phyloP scores from a whole-genome alignment of 2,888 invertebrate species.

The Zygothrica quintamaculata region DNA sequence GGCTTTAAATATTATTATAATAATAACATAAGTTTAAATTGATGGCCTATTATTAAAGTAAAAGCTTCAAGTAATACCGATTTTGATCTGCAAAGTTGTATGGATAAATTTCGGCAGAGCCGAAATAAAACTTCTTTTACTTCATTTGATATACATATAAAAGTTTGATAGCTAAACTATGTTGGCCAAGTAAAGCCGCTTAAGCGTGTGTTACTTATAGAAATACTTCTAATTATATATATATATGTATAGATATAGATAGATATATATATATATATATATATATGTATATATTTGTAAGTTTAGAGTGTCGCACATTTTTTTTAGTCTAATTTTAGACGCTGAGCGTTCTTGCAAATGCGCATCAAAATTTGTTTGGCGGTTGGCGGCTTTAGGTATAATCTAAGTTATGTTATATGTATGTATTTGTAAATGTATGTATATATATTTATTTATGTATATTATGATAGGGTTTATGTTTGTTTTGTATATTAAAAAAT shows the following conservation, averaged over 20 bases:
- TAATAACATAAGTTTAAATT: background rate
- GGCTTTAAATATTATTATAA: background rate
- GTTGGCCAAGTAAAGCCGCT: conserved; percentile 47
- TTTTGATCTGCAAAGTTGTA: conserved; percentile 28
- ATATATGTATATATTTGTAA: conserved; percentile 26
- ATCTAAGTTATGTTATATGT: conserved; percentile 44
- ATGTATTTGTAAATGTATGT: conserved; percentile 52
- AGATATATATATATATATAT: conserved; percentile 32
- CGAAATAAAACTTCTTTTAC: conserved; percentile 30
- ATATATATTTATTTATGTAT: conserved; percentile 36
- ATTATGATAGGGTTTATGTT: conserved; percentile 26
- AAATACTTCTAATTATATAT: conserved; percentile 44
- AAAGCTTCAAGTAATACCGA: background rate
- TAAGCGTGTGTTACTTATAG: conserved; percentile 61
- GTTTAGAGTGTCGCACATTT: conserved; percentile 43
- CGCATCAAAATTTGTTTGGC: conserved; percentile 76
- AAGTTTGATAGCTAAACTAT: conserved; percentile 69
- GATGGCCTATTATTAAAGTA: background rate
- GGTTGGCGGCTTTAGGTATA: conserved; percentile 61
- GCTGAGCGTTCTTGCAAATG: conserved; percentile 77
- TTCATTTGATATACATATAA: conserved; percentile 50
- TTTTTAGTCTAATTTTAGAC: conserved; percentile 64
- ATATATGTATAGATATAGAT: too few relatives aligned
- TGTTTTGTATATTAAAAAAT: conserved; percentile 47
- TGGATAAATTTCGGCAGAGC: conserved; percentile 24